Conservation (phyloP, 2,888 invertebrate genomes). For the Meta bourneti region DNA sequence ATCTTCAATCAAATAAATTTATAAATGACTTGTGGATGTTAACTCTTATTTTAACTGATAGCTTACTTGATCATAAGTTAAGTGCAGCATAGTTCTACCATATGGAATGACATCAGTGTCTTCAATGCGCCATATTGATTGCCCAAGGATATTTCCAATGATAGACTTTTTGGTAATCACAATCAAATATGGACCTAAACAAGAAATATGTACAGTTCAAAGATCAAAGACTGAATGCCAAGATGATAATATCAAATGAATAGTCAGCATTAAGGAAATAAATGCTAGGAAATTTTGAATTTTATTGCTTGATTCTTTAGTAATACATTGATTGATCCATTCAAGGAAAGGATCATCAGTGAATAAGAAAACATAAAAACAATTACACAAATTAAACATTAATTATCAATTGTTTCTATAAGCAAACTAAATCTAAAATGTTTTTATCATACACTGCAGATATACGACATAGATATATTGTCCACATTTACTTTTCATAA, state of each 20-base stretch:
- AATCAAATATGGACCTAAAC: slow-evolving; percentile 89
- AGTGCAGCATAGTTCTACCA: slow-evolving; percentile 90
- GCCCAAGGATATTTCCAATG: slow-evolving; percentile 90
- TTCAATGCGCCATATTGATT: slow-evolving; percentile 89
- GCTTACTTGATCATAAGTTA: slow-evolving; percentile 88
- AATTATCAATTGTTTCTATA: too few species aligned
- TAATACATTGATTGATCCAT: not conserved
- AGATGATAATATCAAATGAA: not conserved
- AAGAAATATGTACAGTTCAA: not conserved
- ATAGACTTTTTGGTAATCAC: slow-evolving; percentile 92
- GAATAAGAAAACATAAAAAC: too few species aligned
- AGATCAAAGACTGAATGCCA: not conserved
- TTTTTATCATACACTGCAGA: too few species aligned
- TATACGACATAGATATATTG: too few species aligned
- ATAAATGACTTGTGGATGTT: too few species aligned
- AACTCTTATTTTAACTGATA: not conserved
- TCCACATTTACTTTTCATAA: too few species aligned
- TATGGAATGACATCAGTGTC: slow-evolving; percentile 88
- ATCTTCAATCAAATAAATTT: not conserved
- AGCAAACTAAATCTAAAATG: too few species aligned
- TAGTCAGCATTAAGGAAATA: not conserved
- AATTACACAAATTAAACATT: too few species aligned
- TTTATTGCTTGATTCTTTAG: not conserved
- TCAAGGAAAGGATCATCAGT: not conserved
- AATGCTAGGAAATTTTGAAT: not conserved